Evolutionary conservation across 2,797 vertebrate species (phyloP), one percentile per base, ranked within the genome.

Genomic region (Phrynocephalus guinanensis): DNA sequence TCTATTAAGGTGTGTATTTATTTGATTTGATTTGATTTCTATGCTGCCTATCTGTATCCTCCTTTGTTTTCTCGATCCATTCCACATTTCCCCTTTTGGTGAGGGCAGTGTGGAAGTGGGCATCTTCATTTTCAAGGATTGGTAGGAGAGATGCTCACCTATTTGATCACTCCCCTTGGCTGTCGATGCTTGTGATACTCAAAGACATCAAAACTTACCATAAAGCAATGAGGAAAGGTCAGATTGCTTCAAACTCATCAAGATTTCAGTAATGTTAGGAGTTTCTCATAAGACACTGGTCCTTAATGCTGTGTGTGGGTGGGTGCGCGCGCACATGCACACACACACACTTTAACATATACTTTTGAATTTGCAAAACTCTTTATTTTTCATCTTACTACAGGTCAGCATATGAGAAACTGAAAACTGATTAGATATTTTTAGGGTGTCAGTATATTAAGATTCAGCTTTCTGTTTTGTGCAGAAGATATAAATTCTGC

Each of bases 401-500:
- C 44, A 93, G 16, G 18, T 18, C 26, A 90, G 75, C 26, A 26
- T 84, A 63, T 11, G 90, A 83, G 30, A 70, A 84, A 75, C 20
- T 26, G 76, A 44, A 79, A 86, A 72, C 56, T 83, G 83, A 88
- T 88, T 83, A 26, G 87, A 72, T 71, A 84, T 86, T 83, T 83
- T 79, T 84, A 84, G 82, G 75, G 13, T 79, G 66, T 88, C 52
- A 72, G 68, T 88, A 79, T 88, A 88, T 88, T 79, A 85, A 0
- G 48, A 86, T 89, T 68, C 68, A 75, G 56, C 76, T 89, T 89
- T 93, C 30, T 84, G 75, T 11, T 86, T 67, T 87, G 1, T 79
- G 50, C 67, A 63, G 86, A 10, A 60, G 16, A 89, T 85, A 87
- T 90, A 88, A 86, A 88, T 28, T 87, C 56, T 20, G 6, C 1